phyloP scores from a whole-genome alignment of 92 coral and sea anemone genomes.

The Meandrina meandrites region DNA sequence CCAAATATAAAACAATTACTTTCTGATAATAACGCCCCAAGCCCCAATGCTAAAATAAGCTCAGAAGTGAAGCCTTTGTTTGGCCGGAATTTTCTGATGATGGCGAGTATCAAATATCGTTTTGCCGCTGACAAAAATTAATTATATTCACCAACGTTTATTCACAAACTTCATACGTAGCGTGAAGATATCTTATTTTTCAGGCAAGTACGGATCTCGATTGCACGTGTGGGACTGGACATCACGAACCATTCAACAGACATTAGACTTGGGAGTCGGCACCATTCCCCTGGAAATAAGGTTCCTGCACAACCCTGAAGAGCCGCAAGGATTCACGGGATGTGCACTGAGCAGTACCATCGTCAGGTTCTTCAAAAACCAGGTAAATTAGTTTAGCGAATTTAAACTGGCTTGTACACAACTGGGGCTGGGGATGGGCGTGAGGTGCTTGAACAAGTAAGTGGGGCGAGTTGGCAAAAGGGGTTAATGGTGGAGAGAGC shows the following conservation, averaged over 20 bases:
- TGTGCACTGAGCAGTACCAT: constrained; percentile 83
- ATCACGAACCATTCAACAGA: constrained; percentile 74
- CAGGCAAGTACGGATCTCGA: constrained; percentile 83
- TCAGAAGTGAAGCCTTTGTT: not conserved
- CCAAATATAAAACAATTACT: too few relatives aligned
- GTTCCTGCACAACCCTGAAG: constrained; percentile 89
- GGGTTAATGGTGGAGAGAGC: not conserved
- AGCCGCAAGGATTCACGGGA: constrained; percentile 90
- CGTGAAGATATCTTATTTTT: not conserved
- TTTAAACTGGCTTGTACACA: not conserved
- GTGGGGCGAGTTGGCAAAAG: not conserved
- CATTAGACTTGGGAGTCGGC: constrained; percentile 84
- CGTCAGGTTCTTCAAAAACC: constrained; percentile 80
- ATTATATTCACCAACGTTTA: not conserved
- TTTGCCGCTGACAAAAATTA: too few relatives aligned
- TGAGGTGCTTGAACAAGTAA: not conserved
- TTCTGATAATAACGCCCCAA: too few relatives aligned
- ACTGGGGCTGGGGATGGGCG: not conserved
- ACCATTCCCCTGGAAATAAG: constrained; percentile 92
- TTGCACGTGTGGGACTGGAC: constrained; percentile 99
- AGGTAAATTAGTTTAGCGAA: constrained; percentile 43
- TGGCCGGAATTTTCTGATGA: not conserved
- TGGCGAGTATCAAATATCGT: not conserved
- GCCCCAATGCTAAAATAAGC: too few relatives aligned
- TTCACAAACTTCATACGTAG: not conserved